phyloP scores from a whole-genome alignment of 1,140 invertebrate species.

The Zaprionus taronus region DNA sequence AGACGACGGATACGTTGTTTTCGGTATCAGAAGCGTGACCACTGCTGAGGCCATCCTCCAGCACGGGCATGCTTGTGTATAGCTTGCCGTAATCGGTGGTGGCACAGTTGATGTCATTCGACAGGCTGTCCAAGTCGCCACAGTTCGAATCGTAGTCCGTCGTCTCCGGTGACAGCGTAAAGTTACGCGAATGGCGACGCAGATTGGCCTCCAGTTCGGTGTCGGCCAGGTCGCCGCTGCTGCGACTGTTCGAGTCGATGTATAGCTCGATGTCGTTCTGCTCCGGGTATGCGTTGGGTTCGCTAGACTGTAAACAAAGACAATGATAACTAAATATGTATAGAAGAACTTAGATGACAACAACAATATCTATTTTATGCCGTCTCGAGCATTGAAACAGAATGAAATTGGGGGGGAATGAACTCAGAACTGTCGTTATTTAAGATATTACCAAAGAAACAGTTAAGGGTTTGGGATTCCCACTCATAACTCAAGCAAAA shows the following conservation, averaged over 20 bases:
- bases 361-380: not conserved
- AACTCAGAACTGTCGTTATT: too few species aligned
- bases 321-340: not conserved
- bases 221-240: slow-evolving; percentile 78
- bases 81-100: slow-evolving; percentile 77
- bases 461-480: too few species aligned
- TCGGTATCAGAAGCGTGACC: slow-evolving; percentile 96
- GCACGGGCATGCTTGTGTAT: slow-evolving; percentile 93
- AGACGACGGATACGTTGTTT: slow-evolving; percentile 87
- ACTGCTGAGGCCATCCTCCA: slow-evolving; percentile 96
- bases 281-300: slow-evolving; percentile 63
- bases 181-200: slow-evolving; percentile 85
- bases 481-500: slow-evolving; percentile 22
- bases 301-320: slow-evolving; percentile 38
- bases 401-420: too few species aligned
- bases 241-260: slow-evolving; percentile 82
- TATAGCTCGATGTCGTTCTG: slow-evolving; percentile 83
- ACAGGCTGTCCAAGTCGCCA: slow-evolving; percentile 91
- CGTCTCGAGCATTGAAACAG: too few species aligned
- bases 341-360: not conserved
- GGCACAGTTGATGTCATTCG: slow-evolving; percentile 81
- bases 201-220: slow-evolving; percentile 78
- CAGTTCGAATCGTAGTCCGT: slow-evolving; percentile 97
- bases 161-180: slow-evolving; percentile 96
- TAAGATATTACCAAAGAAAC: too few species aligned